A percentile compares a stretch with the other conserved stretches of the same genome.
Conservation (phyloP, 2,113 vertebrate genomes). For the Eclectus roratus region DNA sequence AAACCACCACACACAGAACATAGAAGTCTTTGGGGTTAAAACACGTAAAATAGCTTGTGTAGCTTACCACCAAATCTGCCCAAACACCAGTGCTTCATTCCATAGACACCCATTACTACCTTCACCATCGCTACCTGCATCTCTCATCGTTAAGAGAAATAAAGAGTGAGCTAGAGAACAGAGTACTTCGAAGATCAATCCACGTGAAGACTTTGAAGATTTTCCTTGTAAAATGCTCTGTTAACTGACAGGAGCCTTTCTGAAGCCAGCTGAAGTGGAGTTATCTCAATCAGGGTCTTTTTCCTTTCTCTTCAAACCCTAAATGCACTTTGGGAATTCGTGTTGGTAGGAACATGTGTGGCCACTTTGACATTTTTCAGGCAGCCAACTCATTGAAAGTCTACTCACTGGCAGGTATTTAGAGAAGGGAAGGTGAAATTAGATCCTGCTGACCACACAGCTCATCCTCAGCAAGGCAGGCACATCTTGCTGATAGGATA, state of each 20-base stretch:
- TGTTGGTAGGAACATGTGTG: neutral
- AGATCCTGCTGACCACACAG: neutral
- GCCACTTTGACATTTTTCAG: neutral
- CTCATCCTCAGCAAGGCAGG: neutral
- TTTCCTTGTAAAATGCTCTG: neutral
- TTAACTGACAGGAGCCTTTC: neutral
- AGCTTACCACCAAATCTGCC: neutral
- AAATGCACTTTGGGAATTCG: neutral
- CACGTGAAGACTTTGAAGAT: neutral
- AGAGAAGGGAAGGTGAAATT: neutral
- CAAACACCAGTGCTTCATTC: neutral
- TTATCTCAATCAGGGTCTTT: neutral
- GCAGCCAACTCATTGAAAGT: neutral
- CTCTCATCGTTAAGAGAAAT: neutral
- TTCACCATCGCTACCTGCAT: neutral
- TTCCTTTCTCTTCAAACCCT: neutral
- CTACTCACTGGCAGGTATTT: neutral
- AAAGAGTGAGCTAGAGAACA: neutral
- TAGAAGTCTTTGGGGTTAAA: neutral
- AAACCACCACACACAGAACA: neutral
- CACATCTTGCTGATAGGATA: neutral
- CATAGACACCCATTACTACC: fast-evolving
- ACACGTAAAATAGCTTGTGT: neutral
- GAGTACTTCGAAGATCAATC: neutral
- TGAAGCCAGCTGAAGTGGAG: neutral